Percentiles rank a stretch among this genome's conserved stretches.
Evolutionary conservation across 2,113 vertebrate genomes (phyloP).

Genomic region (Donacobius atricapilla): DNA sequence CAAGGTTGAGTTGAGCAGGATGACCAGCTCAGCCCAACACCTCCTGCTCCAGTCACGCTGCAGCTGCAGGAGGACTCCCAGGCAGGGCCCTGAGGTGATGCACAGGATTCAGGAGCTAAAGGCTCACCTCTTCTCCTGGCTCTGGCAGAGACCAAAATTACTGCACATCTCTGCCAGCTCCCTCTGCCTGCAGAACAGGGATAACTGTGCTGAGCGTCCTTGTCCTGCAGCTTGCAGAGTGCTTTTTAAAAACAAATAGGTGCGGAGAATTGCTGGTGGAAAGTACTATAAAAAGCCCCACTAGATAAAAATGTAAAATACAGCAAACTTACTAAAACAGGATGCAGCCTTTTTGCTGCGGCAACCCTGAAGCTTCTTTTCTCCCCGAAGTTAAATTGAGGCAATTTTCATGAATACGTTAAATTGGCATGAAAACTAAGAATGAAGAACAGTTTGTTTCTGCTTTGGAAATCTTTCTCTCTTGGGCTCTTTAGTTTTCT

Average conservation of each 20-base stretch:
- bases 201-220: not conserved
- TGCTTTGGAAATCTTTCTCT: not conserved
- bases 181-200: not conserved
- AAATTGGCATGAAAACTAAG: conserved; percentile 2
- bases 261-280: not conserved
- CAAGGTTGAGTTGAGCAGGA: fast-evolving
- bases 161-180: not conserved
- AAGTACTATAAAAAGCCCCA: not conserved
- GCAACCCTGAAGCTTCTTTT: not conserved
- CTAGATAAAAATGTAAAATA: not conserved
- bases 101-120: not conserved
- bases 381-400: conserved; percentile 27
- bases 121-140: not conserved
- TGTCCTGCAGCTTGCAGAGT: not conserved
- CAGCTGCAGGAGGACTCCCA: fast-evolving
- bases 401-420: conserved; percentile 9
- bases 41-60: not conserved
- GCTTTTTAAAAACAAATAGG: not conserved
- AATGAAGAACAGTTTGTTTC: not conserved
- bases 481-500: not conserved
- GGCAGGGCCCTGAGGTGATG: fast-evolving
- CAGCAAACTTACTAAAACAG: not conserved
- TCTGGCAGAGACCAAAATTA: not conserved
- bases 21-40: not conserved
- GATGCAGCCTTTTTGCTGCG: not conserved